Base-by-base conservation (phyloP, 2,888 invertebrate genomes). In the Lycaena phlaeas region DNA sequence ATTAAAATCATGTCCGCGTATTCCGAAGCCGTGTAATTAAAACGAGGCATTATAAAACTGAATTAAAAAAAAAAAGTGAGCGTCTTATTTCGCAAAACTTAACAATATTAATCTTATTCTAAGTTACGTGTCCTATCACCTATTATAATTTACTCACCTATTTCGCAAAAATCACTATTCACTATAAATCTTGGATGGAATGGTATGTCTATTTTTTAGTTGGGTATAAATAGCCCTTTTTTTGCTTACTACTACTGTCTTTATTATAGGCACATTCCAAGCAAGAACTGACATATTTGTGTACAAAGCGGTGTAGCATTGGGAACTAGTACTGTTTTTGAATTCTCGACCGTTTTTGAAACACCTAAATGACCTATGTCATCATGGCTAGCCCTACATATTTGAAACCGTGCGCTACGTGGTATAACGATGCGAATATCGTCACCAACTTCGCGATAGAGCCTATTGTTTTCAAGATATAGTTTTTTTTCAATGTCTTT, bases 311-410 rank as follows among this genome's bases (percentile, higher is more conserved):
- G 18, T 51, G 48, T 65, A 74, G 64, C 3, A 57, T 52, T 0
- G 62, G 61, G 38, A 76, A 76, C 68, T 69, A 77, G 48, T 68
- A 79, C 10, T 54, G 45, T 28, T 56, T 40, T 25, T 45, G 37
- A 9, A 72, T 42, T 36, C 50, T 55, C 46, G 1, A 65, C 10
- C 1, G 64, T 68, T 37, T 64, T 67, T 2, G 64, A 59, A 1
- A 57, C 14, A 2, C 57, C 64, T 42, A 69, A 59, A 45, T 76
- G 68, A 5, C 68, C 68, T 3, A 56, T 40, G 9, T 69, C 64
- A 36, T 74, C 69, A 38, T 74, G 68, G 26, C 58, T 61, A 10
- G 45, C 36, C 14, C 53, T 52, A 17, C 61, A 55, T 14, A 68
- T 50, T 38, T 60, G 56, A 45, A 49, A 58, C 0, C 62, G 52